Percentiles rank a stretch among this genome's conserved stretches.
Evolutionary conservation across 2,797 vertebrate species (phyloP).

Genomic region (Tauraco hartlaubi): DNA sequence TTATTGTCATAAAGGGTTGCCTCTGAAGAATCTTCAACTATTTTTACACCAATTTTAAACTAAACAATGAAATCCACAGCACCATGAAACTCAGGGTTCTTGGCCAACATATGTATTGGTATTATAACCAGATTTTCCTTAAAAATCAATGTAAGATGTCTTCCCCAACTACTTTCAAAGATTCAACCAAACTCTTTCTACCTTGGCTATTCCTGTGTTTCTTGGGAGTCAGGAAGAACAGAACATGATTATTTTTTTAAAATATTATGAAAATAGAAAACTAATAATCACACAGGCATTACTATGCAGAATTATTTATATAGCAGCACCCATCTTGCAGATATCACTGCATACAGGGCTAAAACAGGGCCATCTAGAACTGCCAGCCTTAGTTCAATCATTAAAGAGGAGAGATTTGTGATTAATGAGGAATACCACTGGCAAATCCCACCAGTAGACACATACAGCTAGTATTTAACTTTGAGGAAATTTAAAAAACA

Average conservation of each 20-base stretch:
- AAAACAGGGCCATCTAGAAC: neutral
- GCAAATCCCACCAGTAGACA: neutral
- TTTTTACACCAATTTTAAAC: neutral
- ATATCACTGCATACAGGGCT: neutral
- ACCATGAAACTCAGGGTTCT: neutral
- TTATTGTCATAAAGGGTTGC: neutral
- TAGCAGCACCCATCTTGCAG: neutral
- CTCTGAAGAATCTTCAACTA: neutral
- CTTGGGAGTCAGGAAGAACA: neutral
- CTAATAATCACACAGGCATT: neutral
- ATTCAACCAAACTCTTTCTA: neutral
- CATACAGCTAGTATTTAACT: neutral
- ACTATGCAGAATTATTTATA: neutral
- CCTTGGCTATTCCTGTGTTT: neutral
- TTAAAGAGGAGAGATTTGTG: neutral
- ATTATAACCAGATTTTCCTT: neutral
- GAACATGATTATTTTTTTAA: neutral
- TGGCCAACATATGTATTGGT: neutral
- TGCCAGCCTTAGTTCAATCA: neutral
- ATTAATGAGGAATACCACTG: neutral
- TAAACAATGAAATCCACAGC: neutral
- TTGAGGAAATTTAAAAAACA: neutral
- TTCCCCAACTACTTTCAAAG: neutral
- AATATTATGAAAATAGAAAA: neutral
- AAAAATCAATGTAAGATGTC: neutral